phyloP scores from a whole-genome alignment of 2,113 vertebrate genomes.

The Cebus imitator region DNA sequence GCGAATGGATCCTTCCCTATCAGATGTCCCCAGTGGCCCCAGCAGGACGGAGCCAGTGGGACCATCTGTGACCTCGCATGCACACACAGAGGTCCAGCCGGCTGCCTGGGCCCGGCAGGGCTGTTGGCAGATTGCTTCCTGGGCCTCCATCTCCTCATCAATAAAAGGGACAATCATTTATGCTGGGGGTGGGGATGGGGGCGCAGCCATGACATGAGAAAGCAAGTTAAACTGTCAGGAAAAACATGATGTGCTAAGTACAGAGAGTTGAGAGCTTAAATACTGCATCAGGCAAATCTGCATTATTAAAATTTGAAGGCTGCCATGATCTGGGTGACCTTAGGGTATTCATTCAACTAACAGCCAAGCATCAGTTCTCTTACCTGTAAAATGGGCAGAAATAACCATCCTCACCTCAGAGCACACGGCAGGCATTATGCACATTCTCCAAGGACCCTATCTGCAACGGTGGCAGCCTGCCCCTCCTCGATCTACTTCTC shows the following conservation, averaged over 20 bases:
- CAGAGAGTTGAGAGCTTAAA: background rate
- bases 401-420: rapidly evolving
- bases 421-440: rapidly evolving
- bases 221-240: background rate
- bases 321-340: background rate
- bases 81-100: background rate
- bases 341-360: background rate
- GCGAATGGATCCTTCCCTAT: background rate
- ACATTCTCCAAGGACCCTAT: rapidly evolving
- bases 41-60: rapidly evolving
- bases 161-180: background rate
- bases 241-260: rapidly evolving
- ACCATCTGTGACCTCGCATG: background rate
- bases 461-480: rapidly evolving
- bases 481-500: background rate
- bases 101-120: background rate
- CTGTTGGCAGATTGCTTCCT: background rate
- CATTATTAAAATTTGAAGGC: background rate
- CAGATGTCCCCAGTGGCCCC: background rate
- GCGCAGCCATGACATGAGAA: rapidly evolving
- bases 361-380: background rate
- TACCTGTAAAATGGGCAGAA: background rate
- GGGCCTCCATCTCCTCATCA: background rate
- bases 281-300: rapidly evolving
- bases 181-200: background rate